Conservation (phyloP, 2,888 invertebrate species). For the Agrotis segetum region DNA sequence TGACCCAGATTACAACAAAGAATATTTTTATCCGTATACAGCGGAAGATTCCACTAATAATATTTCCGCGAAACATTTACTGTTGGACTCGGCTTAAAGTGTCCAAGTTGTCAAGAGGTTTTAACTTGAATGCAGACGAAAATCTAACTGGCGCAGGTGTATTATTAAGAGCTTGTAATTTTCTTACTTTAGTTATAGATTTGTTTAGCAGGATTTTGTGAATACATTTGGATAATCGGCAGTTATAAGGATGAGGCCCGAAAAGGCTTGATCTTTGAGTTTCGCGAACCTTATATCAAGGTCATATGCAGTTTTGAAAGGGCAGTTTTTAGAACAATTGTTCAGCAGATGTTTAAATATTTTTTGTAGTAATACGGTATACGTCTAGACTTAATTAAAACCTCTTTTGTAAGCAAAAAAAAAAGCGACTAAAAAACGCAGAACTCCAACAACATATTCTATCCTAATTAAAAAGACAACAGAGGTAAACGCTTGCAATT, state of each 20-base stretch:
- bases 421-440: conserved; percentile 2
- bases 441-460: not conserved
- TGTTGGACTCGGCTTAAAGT: conserved; percentile 40
- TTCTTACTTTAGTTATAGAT: conserved; percentile 34
- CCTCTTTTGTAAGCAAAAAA: no score
- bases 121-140: conserved; percentile 33
- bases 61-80: not conserved
- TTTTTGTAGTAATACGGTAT: no score
- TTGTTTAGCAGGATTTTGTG: not conserved
- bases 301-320: no score
- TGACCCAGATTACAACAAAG: not conserved
- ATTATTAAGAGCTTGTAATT: conserved; percentile 36
- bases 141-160: conserved; percentile 45
- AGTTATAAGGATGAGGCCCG: no score
- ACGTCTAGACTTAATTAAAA: no score
- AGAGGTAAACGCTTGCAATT: conserved; percentile 36
- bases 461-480: conserved; percentile 51
- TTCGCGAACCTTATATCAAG: no score
- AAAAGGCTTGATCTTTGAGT: no score
- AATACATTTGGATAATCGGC: not conserved
- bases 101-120: conserved; percentile 55
- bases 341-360: no score
- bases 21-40: not conserved
- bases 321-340: no score
- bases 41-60: no score